Evolutionary conservation across 1,140 invertebrate genomes (phyloP), one percentile per base, ranked within the genome.

Genomic region (Zaprionus kolodkinae): DNA sequence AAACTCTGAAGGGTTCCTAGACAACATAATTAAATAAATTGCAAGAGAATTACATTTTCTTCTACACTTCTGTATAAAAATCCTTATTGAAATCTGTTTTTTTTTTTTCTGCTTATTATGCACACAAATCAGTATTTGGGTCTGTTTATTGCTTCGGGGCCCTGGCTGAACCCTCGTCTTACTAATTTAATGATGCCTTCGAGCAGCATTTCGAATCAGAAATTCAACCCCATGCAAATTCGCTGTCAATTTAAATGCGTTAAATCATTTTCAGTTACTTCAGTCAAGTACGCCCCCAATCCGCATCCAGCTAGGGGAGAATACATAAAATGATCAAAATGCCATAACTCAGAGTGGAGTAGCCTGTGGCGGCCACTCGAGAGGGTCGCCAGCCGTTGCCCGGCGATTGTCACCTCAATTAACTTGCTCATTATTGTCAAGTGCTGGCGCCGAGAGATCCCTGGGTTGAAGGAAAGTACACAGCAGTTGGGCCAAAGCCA

Each of bases 261-360:
- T 81, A 87, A 87, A 87, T 76, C 76, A 72, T 72, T 50, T 60
- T 60, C 27, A 76, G 67, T 64, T 36, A 62, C 48, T 69, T 72
- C 21, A 52, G 36, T 54, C 57, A 62, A 68, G 38, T 59, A 21
- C 7, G 7, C 7, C n/a, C 40, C 10, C 35, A 10, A 5, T 12
- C 36, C 36, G 27, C 27, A 30, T 12, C 36, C 36, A 43, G 66
- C 38, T 27, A 52, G 25, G 30, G 56, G 45, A n/a, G 50, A 65
- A 72, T 88, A 86, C 55, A 88, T 84, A 83, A 83, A 88, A 84
- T 87, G 84, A 87, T 87, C 84, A 78, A 87, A 88, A 88, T 76
- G 57, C 80, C 77, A 88, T 83, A 80, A 78, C 80, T 87, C 73
- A 80, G 21, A 21, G 1, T 1, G 88, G 67, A 30, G 27, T 30